Evolutionary conservation across 2,797 vertebrate species (phyloP), one percentile per base, ranked within the genome.

Genomic region (Eulemur mongoz): DNA sequence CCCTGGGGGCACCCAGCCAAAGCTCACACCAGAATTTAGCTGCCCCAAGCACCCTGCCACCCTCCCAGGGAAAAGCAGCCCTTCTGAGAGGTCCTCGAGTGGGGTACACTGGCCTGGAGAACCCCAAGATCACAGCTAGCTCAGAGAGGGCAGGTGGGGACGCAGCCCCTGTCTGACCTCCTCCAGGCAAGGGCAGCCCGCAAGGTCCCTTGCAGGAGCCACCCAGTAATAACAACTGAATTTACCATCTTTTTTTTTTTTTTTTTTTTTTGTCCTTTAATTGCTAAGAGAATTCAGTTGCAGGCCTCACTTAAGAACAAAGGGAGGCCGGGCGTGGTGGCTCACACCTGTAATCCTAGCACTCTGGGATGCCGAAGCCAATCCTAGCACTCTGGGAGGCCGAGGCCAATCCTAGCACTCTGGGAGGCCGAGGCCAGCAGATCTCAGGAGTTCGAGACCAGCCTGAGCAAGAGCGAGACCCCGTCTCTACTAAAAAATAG

Each of bases 351-450:
- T 45, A 45, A 45, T 45, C 43, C 43, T 45, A 45, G 43, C 43
- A 43, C 43, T 43, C 43, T 8, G 8, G 8, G 43, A 43, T 1
- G 43, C 7, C 43, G 8, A 43, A 1, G 43, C 43, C 9, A 43
- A 43, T 43, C 43, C 43, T 43, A 43, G 43, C 43, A 45, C 43
- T 45, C 43, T 10, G 9, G 9, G 43, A 45, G 2, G 43, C 9
- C 43, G 10, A 45, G 9, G 43, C 10, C 2, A 45, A 45, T 45
- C 43, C 43, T 45, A 45, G 43, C 43, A 45, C 43, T 45, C 43
- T 10, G 9, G 9, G 43, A 45, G 2, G 43, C 9, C 43, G 10
- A 45, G 9, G 43, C 10, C 2, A 2, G 43, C 2, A 2, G 43
- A 45, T 45, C 43, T 45, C 43, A 2, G 43, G 43, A 45, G 43